Conservation (phyloP, 2,113 vertebrate species). For the Alces alces region DNA sequence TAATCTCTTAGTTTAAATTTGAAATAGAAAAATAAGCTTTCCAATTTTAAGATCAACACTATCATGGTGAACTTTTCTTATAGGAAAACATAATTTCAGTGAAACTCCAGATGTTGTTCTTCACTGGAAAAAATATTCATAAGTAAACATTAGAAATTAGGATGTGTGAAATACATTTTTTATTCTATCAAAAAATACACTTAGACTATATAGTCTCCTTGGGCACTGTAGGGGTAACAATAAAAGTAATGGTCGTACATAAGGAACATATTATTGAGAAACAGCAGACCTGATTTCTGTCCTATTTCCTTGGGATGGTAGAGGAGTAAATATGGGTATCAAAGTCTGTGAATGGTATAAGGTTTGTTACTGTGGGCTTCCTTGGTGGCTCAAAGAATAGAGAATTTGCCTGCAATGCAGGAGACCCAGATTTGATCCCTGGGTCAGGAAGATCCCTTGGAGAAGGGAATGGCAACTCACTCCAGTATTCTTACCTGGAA, state of each 20-base stretch:
- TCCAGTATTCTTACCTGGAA: not conserved
- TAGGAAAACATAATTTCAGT: not conserved
- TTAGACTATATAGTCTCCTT: not conserved
- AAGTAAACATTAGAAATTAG: not conserved
- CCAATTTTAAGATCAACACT: not conserved
- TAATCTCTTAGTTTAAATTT: slow-evolving; percentile 35
- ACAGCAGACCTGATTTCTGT: not conserved
- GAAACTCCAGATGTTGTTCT: not conserved
- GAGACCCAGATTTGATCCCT: not conserved
- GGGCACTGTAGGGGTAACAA: not conserved
- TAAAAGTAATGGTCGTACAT: not conserved
- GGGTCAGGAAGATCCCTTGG: not conserved
- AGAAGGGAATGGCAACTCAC: not conserved
- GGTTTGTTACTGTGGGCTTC: not conserved
- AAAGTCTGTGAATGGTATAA: not conserved
- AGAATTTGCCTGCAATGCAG: not conserved
- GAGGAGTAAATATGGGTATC: not conserved
- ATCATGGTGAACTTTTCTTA: not conserved
- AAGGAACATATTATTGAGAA: not conserved
- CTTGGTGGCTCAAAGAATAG: not conserved
- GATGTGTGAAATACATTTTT: not conserved
- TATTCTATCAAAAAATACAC: not conserved
- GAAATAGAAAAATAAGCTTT: slow-evolving; percentile 43
- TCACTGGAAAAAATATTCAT: not conserved
- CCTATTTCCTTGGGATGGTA: not conserved